Evolutionary conservation across 2,888 invertebrate genomes (phyloP).

Genomic region (Drosophila kuntzei): DNA sequence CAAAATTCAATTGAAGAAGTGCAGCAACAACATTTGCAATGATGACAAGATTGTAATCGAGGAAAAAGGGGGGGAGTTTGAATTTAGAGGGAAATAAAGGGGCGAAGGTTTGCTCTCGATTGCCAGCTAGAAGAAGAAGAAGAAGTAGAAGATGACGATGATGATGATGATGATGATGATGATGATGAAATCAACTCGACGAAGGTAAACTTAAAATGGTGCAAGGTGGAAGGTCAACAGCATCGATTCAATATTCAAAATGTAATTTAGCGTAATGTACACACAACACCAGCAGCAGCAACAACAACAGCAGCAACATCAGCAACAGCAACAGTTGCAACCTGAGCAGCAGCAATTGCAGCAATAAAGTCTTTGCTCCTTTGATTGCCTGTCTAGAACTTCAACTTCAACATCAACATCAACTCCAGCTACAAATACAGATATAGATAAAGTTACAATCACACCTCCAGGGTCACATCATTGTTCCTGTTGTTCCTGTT

Average conservation of each 20-base stretch:
- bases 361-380: conserved; percentile 59
- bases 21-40: conserved; percentile 4
- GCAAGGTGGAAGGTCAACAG: conserved; percentile 60
- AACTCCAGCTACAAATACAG: background rate
- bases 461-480: conserved; percentile 20
- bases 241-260: conserved; percentile 79
- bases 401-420: conserved; percentile 1
- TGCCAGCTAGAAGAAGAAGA: conserved; percentile 9
- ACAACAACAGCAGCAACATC: conserved; percentile 5
- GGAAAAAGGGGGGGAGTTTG: background rate
- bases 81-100: background rate
- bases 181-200: conserved; percentile 26
- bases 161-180: background rate
- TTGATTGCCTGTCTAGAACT: conserved; percentile 20
- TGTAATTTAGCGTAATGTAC: conserved; percentile 79
- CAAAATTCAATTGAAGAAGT: conserved; percentile 47
- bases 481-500: conserved; percentile 3
- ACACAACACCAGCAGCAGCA: conserved; percentile 29
- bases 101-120: background rate
- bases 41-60: conserved; percentile 4
- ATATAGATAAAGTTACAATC: conserved; percentile 21
- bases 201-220: conserved; percentile 22
- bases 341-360: conserved; percentile 52
- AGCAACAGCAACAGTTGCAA: conserved; percentile 6
- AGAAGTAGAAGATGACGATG: background rate